A percentile compares a stretch with the other conserved stretches of the same genome.
Evolutionary conservation across 2,113 vertebrate species (phyloP).

Genomic region (Prunella himalayana): DNA sequence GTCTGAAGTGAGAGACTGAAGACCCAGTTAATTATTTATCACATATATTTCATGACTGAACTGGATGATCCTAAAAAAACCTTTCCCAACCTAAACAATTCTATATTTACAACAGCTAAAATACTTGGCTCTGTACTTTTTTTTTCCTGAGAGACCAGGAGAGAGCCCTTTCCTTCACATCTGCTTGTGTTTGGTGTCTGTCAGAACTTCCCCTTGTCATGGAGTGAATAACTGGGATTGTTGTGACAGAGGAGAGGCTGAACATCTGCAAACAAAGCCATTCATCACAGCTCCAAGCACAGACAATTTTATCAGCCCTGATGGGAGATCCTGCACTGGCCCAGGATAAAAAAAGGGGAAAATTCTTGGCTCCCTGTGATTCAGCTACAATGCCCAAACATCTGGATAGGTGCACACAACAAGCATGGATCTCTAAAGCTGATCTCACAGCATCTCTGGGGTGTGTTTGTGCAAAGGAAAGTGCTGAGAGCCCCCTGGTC

Average conservation of each 20-base stretch:
- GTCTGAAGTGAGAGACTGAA: not conserved
- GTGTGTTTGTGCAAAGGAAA: constrained; percentile 1
- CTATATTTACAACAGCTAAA: not conserved
- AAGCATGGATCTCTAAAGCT: not conserved
- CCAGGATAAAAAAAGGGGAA: not conserved
- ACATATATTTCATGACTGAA: not conserved
- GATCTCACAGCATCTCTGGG: not conserved
- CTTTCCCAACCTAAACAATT: not conserved
- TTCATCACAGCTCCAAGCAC: not conserved
- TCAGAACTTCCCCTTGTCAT: not conserved
- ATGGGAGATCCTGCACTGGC: not conserved
- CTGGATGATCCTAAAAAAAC: not conserved
- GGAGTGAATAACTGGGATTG: not conserved
- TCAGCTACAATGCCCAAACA: not conserved
- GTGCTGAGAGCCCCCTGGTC: constrained; percentile 5
- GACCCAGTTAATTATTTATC: not conserved
- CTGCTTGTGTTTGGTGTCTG: not conserved
- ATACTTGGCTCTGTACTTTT: not conserved
- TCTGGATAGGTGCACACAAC: not conserved
- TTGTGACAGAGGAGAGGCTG: not conserved
- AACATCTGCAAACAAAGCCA: not conserved
- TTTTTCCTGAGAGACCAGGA: not conserved
- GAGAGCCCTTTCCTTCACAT: not conserved
- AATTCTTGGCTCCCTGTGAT: not conserved
- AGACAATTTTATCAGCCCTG: not conserved